phyloP scores from a whole-genome alignment of 2,888 invertebrate species.

The Andrena marginata region DNA sequence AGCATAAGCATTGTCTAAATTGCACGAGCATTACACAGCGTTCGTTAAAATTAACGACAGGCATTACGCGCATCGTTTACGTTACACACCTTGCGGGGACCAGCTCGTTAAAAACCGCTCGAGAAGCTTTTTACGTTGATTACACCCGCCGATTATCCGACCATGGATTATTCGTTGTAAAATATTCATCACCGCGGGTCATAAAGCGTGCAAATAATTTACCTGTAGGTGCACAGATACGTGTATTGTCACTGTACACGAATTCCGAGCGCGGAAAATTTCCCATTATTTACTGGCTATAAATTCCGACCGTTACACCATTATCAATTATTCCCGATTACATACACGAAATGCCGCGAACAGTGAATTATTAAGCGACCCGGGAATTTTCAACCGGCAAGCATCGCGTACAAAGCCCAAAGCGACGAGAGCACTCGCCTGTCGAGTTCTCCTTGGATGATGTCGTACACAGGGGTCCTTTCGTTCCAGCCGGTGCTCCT shows the following conservation, averaged over 20 bases:
- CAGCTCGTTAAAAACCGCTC: not conserved
- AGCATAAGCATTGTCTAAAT: not conserved
- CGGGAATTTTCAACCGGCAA: not conserved
- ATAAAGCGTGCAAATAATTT: not conserved
- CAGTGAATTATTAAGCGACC: not conserved
- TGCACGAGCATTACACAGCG: not conserved
- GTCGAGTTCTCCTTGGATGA: constrained; percentile 84
- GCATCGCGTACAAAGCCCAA: too few relatives aligned
- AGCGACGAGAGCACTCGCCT: constrained; percentile 68
- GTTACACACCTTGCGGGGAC: not conserved
- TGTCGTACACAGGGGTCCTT: constrained; percentile 78
- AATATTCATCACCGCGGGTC: not conserved
- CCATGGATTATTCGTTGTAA: not conserved
- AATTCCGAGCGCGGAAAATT: not conserved
- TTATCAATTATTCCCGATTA: not conserved
- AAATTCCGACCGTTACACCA: not conserved
- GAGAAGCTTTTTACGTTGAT: not conserved
- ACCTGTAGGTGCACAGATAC: not conserved
- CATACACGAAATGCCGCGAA: not conserved
- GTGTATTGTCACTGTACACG: not conserved
- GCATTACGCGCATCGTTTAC: not conserved
- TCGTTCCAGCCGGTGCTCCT: constrained; percentile 67
- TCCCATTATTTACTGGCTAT: not conserved
- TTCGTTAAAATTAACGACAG: not conserved
- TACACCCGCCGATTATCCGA: not conserved